These are phyloP conservation scores for Chaetodon trifasciatus DNA, from an alignment of 2,797 vertebrate genomes.

Conservation along the genomic window DNA sequence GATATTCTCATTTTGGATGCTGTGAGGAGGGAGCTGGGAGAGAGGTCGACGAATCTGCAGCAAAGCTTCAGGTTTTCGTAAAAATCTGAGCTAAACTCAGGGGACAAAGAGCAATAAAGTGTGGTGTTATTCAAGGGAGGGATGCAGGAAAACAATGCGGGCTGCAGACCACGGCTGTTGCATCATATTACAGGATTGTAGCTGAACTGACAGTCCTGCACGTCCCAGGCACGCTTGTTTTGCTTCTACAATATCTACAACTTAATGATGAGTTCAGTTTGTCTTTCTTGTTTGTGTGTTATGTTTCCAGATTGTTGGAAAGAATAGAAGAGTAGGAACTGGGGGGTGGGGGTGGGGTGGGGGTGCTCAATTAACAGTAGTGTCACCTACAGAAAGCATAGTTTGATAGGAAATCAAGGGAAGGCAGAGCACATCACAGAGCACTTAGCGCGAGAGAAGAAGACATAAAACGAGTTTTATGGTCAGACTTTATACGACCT, in stretches of 20 bases:
- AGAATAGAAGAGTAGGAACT: background rate
- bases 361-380: no score
- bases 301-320: background rate
- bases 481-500: background rate
- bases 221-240: background rate
- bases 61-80: background rate
- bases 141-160: background rate
- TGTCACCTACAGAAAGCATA: no score
- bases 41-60: background rate
- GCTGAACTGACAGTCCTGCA: background rate
- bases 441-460: background rate
- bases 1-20: constrained; percentile 37
- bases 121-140: background rate
- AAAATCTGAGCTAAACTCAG: background rate
- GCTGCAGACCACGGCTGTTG: background rate
- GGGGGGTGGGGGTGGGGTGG: no score
- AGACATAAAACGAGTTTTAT: background rate
- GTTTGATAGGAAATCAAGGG: background rate
- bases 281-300: background rate
- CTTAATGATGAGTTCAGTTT: background rate
- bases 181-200: background rate
- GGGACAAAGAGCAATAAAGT: constrained; percentile 3
- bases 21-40: constrained; percentile 11
- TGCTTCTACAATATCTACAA: background rate
- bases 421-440: background rate